Conservation (phyloP, 2,888 invertebrate species). For the Mesopsocus fuscifrons region DNA sequence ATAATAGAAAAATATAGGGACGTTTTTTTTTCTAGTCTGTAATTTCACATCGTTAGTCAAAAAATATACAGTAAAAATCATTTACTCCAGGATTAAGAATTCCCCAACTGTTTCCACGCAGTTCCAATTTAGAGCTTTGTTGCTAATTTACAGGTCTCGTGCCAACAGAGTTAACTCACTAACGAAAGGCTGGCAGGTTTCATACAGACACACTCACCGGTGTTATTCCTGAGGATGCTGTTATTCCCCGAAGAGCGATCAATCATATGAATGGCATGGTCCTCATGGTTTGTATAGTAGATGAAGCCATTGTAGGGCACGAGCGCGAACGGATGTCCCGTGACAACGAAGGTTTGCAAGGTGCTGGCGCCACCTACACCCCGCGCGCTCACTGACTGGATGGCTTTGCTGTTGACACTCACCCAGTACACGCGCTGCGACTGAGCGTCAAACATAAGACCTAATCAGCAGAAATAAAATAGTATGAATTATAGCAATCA, state of each 20-base stretch:
- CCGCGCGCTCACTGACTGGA: constrained; percentile 38
- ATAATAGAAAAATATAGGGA: too few relatives aligned
- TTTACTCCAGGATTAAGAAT: too few relatives aligned
- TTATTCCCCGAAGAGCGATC: constrained; percentile 36
- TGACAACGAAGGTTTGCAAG: constrained; percentile 12
- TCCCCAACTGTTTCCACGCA: too few relatives aligned
- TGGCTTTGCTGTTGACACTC: constrained; percentile 32
- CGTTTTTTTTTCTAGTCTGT: too few relatives aligned
- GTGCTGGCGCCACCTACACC: constrained; percentile 15
- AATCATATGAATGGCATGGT: constrained; percentile 38
- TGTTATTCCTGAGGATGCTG: constrained; percentile 35
- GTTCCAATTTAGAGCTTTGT: too few relatives aligned
- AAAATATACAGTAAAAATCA: too few relatives aligned
- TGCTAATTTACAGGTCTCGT: too few relatives aligned
- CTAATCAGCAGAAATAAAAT: constrained; percentile 21
- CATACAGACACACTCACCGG: too few relatives aligned
- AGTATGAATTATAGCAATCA: constrained; percentile 7
- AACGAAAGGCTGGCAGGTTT: too few relatives aligned
- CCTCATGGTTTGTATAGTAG: constrained; percentile 47
- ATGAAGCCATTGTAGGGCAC: constrained; percentile 42
- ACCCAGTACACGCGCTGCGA: constrained; percentile 52
- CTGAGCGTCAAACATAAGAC: constrained; percentile 39
- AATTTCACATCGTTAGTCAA: too few relatives aligned
- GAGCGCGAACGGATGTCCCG: constrained; percentile 38
- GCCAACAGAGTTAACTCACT: too few relatives aligned